Evolutionary conservation across 2,797 vertebrate species (phyloP).

Genomic region (Hybognathus amarus): DNA sequence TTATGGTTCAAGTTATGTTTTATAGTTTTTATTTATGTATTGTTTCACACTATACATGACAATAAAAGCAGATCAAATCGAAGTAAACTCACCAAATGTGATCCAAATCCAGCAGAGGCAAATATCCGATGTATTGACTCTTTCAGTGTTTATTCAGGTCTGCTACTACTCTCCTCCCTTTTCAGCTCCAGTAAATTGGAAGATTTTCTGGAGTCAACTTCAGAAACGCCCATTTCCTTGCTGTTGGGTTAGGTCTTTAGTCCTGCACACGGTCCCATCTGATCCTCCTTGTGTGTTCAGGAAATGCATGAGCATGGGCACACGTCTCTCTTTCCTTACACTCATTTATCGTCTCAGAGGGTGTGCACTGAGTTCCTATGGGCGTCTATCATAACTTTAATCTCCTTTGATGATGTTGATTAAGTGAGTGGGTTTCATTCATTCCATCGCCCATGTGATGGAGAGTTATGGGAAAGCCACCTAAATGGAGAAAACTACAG

Average conservation of each 20-base stretch:
- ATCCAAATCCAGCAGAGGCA: conserved; percentile 3
- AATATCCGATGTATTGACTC: not conserved
- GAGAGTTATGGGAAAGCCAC: conserved; percentile 34
- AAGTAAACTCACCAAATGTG: conserved; percentile 43
- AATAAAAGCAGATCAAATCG: not conserved
- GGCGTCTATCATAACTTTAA: conserved; percentile 13
- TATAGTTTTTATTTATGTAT: too few relatives aligned
- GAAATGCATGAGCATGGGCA: conserved; percentile 48
- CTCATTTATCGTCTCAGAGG: conserved; percentile 1
- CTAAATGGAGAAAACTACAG: conserved; percentile 41
- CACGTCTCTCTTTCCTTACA: conserved; percentile 35
- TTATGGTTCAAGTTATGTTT: not conserved
- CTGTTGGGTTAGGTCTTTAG: conserved; percentile 28
- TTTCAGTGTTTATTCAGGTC: conserved; percentile 4
- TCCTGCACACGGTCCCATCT: conserved; percentile 38
- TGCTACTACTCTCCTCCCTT: conserved; percentile 26
- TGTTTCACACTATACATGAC: not conserved
- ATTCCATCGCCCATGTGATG: conserved; percentile 16
- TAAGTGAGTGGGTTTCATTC: conserved; percentile 30
- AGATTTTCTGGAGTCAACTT: conserved; percentile 20
- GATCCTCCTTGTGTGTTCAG: conserved; percentile 44
- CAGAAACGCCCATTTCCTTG: conserved; percentile 55
- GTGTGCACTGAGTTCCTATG: conserved; percentile 30
- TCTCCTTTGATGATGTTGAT: conserved; percentile 32
- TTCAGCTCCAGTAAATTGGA: conserved; percentile 32